Evolutionary conservation across 2,113 vertebrate species (phyloP), one percentile per base, ranked within the genome.

Genomic region (Phycodurus eques): DNA sequence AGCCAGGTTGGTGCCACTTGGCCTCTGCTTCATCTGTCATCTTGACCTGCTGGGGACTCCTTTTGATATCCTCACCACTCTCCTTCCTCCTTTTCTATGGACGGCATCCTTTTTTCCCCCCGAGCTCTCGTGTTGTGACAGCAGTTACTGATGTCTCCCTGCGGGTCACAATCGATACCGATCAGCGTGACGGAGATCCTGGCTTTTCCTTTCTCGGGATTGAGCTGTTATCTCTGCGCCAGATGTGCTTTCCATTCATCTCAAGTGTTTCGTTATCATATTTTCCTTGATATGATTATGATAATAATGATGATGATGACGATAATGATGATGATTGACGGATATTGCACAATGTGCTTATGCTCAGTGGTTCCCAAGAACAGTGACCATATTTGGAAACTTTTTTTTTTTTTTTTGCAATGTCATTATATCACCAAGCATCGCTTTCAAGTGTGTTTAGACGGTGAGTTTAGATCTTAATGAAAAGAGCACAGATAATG

Each of bases 91-190:
- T 76, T 66, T 53, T 54, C 56, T 67, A 61, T 12, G 0, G 63
- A 49, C 71, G 67, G 2, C 63, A 67, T 74, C 76, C 57, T 74
- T 84, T 83, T 75, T 47, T 46, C 22, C 46, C 20, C 8, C 46
- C 5, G 43, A 57, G 74, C 33, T 67, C 68, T 69, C 71, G 42
- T 78, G 77, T 82, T 65, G 73, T 80, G 82, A 85, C 87, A 74
- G 80, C 80, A 75, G 85, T 72, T 81, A 68, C 83, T 43, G 72
- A 80, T 72, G 86, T 85, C 84, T 85, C 78, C 72, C 87, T 79
- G 79, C 67, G 82, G 86, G 78, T 79, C 85, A 64, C 80, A 74
- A 85, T 90, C 85, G 83, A 79, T 85, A 83, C 39, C 71, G 66
- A 70, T 83, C 80, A 78, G 79, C 79, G 71, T 77, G 73, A 78